Percentiles rank a stretch among this genome's conserved stretches.
phyloP scores from a whole-genome alignment of 23 tunicate genomes.

The Halocynthia roretzi region DNA sequence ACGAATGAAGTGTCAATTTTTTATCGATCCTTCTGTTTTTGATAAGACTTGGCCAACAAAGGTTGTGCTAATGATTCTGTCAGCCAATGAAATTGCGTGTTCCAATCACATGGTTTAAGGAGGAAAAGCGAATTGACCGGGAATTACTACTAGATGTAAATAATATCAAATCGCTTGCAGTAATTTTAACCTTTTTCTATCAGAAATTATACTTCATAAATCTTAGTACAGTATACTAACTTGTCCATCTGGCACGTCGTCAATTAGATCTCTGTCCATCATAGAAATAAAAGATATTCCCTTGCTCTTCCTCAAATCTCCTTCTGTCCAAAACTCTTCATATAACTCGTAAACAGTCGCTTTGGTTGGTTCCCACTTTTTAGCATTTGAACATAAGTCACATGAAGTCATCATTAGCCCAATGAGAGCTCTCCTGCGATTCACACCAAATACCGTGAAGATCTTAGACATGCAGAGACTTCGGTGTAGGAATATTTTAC shows the following conservation, averaged over 20 bases:
- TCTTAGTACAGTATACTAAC: background rate
- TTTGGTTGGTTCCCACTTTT: constrained; percentile 50
- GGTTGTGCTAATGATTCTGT: too few species aligned
- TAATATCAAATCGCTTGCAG: too few species aligned
- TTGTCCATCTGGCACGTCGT: constrained; percentile 60
- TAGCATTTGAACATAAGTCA: constrained; percentile 66
- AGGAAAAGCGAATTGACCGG: too few species aligned
- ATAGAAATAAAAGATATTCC: constrained; percentile 39
- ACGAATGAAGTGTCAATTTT: background rate
- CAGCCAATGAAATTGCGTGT: too few species aligned
- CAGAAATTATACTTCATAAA: too few species aligned
- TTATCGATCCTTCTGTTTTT: background rate
- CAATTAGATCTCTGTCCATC: constrained; percentile 55
- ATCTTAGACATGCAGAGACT: too few species aligned
- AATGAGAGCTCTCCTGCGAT: constrained; percentile 23
- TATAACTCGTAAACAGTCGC: constrained; percentile 44
- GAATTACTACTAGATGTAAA: too few species aligned
- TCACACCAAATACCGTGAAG: too few species aligned
- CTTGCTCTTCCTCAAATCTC: constrained; percentile 48
- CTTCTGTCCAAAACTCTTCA: constrained; percentile 75
- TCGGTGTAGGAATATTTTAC: too few species aligned
- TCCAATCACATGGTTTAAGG: too few species aligned
- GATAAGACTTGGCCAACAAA: too few species aligned
- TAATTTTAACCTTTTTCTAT: too few species aligned
- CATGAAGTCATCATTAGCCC: constrained; percentile 65